Conservation (phyloP, 1,140 invertebrate genomes). For the Diprion similis region DNA sequence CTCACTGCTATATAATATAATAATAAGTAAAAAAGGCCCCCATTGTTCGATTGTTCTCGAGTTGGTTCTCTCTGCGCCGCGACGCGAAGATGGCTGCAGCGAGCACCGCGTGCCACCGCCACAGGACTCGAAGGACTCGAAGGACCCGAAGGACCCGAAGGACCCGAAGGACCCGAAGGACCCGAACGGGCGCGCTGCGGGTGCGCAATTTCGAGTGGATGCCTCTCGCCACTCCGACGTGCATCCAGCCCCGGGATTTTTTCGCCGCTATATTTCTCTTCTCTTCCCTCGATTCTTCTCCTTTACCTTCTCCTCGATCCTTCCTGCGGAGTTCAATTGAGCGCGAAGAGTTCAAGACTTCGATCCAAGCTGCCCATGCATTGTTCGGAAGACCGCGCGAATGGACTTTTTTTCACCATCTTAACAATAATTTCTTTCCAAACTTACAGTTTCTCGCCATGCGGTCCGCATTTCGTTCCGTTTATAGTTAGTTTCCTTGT, state of each 20-base stretch:
- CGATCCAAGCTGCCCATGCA: neutral
- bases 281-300: neutral
- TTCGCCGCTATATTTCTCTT: neutral
- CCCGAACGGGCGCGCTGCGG: neutral
- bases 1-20: neutral
- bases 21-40: constrained; percentile 16
- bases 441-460: too few relatives aligned
- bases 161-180: neutral
- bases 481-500: too few relatives aligned
- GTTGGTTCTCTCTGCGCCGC: neutral
- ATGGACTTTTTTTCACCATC: neutral
- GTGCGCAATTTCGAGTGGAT: constrained; percentile 1
- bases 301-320: neutral
- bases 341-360: neutral
- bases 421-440: too few relatives aligned
- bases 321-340: neutral
- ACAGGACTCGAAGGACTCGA: neutral
- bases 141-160: neutral
- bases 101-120: neutral
- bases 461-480: too few relatives aligned
- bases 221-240: neutral
- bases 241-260: neutral
- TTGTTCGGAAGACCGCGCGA: neutral
- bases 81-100: constrained; percentile 13
- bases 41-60: constrained; percentile 19